Conservation (phyloP, 2,113 vertebrate species). For the Rostratula benghalensis region DNA sequence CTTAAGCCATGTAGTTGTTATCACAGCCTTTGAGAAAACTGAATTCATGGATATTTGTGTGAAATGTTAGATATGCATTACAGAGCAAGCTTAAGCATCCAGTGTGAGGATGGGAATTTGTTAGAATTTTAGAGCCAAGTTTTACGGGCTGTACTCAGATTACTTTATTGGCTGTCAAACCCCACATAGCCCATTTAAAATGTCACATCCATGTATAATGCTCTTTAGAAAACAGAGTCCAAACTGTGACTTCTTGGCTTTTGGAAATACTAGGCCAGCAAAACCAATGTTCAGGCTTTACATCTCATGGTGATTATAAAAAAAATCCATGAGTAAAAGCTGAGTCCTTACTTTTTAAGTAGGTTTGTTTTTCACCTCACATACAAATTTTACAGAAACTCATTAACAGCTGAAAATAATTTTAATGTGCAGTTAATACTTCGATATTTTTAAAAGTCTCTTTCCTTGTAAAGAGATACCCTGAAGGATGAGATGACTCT, state of each 20-base stretch:
- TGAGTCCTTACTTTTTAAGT: not conserved
- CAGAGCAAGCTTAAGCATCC: not conserved
- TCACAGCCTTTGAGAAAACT: not conserved
- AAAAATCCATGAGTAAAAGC: not conserved
- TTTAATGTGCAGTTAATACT: constrained; percentile 25
- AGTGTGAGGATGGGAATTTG: not conserved
- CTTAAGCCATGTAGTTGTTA: not conserved
- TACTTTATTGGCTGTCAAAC: not conserved
- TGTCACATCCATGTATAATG: not conserved
- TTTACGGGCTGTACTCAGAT: not conserved
- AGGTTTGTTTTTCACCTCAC: not conserved
- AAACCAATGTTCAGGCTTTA: not conserved
- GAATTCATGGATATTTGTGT: not conserved
- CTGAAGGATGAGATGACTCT: not conserved
- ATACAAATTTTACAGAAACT: not conserved
- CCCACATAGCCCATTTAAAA: not conserved
- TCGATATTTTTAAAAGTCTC: not conserved
- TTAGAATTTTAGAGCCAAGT: not conserved
- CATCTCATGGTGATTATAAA: not conserved
- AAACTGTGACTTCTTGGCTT: not conserved
- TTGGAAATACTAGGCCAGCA: not conserved
- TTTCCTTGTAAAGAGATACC: not conserved
- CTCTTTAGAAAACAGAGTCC: not conserved
- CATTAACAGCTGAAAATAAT: not conserved
- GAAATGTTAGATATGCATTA: not conserved